Base-by-base conservation (phyloP, 2,888 invertebrate genomes). In the Suillia variegata region DNA sequence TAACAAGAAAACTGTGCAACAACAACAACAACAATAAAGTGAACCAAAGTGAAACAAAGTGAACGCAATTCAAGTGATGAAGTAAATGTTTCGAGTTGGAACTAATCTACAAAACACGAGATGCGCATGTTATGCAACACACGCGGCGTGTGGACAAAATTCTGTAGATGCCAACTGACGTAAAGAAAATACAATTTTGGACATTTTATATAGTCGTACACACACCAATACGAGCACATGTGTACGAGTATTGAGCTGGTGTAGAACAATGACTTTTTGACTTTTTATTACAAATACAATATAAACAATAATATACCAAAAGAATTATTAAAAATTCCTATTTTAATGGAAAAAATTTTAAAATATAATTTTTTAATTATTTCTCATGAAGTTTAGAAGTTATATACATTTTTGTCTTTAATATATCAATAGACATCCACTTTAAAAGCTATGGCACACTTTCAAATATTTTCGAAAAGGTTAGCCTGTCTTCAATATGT, bases 61-160 rank as follows among this genome's bases (percentile, higher is more conserved):
- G 47, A 51, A 24, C 18, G 24, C 34, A 26, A 26, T 26, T 26
- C 26, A 26, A 26, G 58, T 21, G 45, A 56, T 18, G 26, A 31
- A 31, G 5, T 8, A 63, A 65, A 62, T 68, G 62, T 26, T 26
- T 26, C 26, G 10, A 26, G 26, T 62, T 60, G 68, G 52, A 13
- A 17, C 22, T 21, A 21, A 45, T 45, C 20, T 20, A 20, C 45
- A 8, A 38, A 48, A 59, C 59, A 54, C 17, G 54, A 54, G 54
- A 50, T 54, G 54, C 34, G 45, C 59, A 54, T 38, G 54, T 59
- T 54, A 59, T 54, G 59, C 59, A 59, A 59, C 38, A n/a, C n/a
- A 20, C 51, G 18, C 33, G 17, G 20, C 18, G 45, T 45, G 20
- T 45, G 17, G 18, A 45, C 6, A 38, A n/a, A n/a, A n/a, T 6